phyloP scores from a whole-genome alignment of 2,113 vertebrate species.

The Solenodon paradoxus region DNA sequence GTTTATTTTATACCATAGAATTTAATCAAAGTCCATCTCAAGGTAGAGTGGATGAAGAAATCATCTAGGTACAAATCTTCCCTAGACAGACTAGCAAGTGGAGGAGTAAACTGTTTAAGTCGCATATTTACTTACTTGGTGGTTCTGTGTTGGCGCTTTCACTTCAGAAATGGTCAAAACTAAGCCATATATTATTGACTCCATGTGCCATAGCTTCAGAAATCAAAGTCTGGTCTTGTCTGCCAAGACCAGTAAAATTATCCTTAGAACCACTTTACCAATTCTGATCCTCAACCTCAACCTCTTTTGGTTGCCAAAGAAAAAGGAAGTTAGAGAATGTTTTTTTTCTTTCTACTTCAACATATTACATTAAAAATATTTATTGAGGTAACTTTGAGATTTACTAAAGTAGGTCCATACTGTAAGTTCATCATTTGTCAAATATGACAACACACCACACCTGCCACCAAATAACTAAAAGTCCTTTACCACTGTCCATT shows the following conservation, averaged over 20 bases:
- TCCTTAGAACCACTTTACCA: neutral
- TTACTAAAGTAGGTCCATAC: no score
- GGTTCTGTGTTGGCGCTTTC: constrained; percentile 14
- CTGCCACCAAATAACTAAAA: no score
- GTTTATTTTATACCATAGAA: neutral
- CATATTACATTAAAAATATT: no score
- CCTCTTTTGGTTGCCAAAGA: neutral
- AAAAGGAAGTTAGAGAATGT: neutral
- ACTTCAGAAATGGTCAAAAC: constrained; percentile 35
- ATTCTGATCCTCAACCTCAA: neutral
- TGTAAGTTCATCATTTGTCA: no score
- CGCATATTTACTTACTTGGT: neutral
- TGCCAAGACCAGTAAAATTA: neutral
- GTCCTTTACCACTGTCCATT: no score
- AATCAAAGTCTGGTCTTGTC: neutral
- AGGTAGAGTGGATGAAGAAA: neutral
- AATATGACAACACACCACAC: no score
- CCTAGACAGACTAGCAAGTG: neutral
- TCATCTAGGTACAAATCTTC: neutral
- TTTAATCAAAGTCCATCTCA: neutral
- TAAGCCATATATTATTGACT: constrained; percentile 20
- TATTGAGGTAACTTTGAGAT: no score
- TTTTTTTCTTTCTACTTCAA: no score
- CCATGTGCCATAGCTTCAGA: neutral
- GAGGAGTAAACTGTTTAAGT: neutral